These are phyloP conservation scores for Anoplolepis gracilipes DNA, from an alignment of 1,140 invertebrate species.

Conservation along the genomic window DNA sequence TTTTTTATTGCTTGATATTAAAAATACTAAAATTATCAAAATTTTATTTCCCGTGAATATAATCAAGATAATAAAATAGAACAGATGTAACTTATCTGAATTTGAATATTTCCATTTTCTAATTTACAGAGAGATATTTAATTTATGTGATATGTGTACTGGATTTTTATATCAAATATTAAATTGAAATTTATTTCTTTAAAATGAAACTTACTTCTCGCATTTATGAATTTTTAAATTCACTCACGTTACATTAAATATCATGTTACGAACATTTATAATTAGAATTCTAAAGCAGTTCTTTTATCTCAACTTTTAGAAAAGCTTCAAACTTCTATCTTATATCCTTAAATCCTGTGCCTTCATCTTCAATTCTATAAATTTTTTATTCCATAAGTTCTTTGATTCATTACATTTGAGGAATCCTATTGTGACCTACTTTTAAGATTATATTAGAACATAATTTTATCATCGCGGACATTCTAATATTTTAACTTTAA, in stretches of 20 bases:
- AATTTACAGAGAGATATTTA: no score
- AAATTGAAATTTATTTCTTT: background rate
- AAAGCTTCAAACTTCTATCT: background rate
- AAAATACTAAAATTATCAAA: no score
- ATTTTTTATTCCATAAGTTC: background rate
- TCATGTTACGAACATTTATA: background rate
- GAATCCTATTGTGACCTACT: background rate
- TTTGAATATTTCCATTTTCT: no score
- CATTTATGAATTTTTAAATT: background rate
- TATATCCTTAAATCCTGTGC: background rate
- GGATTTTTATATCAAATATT: no score
- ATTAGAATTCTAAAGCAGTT: background rate
- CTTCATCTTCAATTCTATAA: background rate
- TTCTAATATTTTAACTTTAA: background rate
- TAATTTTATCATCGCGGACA: background rate
- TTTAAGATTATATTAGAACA: slow-evolving; percentile 30
- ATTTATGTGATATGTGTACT: no score
- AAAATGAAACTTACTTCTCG: background rate
- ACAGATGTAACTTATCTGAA: no score
- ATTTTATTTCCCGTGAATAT: no score
- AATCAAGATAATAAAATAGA: no score
- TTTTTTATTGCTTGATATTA: no score
- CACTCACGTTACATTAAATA: background rate
- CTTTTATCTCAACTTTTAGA: background rate
- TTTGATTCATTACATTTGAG: background rate